Percentiles rank a stretch among this genome's conserved stretches.
Conservation (phyloP, 1,140 invertebrate genomes). For the Pararge aegeria region DNA sequence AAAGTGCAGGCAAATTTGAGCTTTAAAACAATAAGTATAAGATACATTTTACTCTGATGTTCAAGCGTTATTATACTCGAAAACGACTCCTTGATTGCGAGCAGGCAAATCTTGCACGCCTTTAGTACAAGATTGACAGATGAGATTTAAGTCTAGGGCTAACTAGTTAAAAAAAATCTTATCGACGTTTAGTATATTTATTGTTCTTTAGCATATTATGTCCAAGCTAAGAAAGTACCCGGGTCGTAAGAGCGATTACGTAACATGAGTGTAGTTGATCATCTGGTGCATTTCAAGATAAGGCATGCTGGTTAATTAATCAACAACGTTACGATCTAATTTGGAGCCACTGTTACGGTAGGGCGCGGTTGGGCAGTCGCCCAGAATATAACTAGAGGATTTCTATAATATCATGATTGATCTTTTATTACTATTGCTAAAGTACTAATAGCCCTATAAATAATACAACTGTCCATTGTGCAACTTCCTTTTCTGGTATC, state of each 20-base stretch:
- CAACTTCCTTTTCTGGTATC: neutral
- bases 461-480: neutral
- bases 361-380: slow-evolving; percentile 25
- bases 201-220: no score
- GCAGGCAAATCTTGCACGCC: no score
- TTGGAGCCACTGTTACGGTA: slow-evolving; percentile 20
- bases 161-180: no score
- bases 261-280: slow-evolving; percentile 12
- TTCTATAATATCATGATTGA: neutral
- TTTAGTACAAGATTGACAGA: no score
- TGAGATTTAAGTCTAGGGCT: no score
- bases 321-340: slow-evolving; percentile 25
- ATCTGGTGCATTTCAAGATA: slow-evolving; percentile 16
- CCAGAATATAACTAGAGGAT: slow-evolving; percentile 4
- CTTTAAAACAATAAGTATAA: no score
- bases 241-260: neutral
- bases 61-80: no score
- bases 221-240: neutral
- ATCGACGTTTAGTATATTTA: no score
- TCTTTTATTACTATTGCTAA: neutral
- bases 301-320: slow-evolving; percentile 22
- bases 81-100: no score
- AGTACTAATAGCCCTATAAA: neutral
- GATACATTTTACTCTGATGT: no score
- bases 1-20: no score